A percentile compares a stretch with the other conserved stretches of the same genome.
These are phyloP conservation scores for Chrysolina haemoptera DNA, from an alignment of 2,888 invertebrate genomes.

Conservation along the genomic window DNA sequence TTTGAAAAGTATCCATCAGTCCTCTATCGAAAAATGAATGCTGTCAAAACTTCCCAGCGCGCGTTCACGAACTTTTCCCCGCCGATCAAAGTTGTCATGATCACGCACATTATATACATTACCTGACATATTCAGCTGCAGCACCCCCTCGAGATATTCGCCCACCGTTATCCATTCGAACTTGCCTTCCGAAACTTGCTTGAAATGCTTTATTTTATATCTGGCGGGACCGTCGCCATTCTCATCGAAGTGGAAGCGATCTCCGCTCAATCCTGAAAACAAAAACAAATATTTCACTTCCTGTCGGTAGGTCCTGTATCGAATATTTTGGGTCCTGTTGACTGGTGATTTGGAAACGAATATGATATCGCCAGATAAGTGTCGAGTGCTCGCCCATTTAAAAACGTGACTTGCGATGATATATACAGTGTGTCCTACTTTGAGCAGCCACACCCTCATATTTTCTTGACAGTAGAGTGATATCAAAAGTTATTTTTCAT, in stretches of 20 bases:
- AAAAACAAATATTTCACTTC: conserved; percentile 29
- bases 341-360: neutral
- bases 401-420: neutral
- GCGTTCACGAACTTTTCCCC: neutral
- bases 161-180: conserved; percentile 92
- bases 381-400: neutral
- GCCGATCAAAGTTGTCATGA: neutral
- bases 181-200: conserved; percentile 80
- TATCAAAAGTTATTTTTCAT: too few species aligned
- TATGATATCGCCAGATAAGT: neutral
- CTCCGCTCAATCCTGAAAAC: conserved; percentile 87
- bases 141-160: conserved; percentile 86
- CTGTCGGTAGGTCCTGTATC: conserved; percentile 56
- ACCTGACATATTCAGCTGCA: conserved; percentile 87
- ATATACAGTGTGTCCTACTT: neutral
- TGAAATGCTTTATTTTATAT: conserved; percentile 97
- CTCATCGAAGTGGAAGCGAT: conserved; percentile 90
- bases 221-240: conserved; percentile 95
- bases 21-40: neutral
- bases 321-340: neutral
- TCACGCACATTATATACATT: conserved; percentile 53
- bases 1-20: too few species aligned
- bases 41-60: neutral
- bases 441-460: too few species aligned
- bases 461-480: too few species aligned